phyloP scores from a whole-genome alignment of 2,888 invertebrate genomes.

The Caenorhabditis wallacei region DNA sequence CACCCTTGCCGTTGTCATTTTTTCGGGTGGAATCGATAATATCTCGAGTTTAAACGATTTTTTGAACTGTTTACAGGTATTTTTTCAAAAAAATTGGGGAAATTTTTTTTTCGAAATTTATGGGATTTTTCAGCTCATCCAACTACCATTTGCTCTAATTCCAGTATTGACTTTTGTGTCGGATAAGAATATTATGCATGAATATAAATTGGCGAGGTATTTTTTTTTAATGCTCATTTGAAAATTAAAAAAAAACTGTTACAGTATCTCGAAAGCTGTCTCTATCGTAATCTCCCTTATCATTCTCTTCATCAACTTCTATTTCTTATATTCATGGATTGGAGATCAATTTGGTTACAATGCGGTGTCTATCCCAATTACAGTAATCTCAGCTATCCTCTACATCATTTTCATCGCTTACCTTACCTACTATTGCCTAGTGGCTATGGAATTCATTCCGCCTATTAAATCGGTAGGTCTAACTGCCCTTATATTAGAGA shows the following conservation, averaged over 20 bases:
- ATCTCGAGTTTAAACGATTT: conserved; percentile 89
- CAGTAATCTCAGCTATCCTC: conserved; percentile 65
- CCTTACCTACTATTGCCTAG: conserved; percentile 73
- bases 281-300: conserved; percentile 84
- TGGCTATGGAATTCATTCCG: conserved; percentile 71
- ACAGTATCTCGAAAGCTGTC: conserved; percentile 83
- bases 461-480: conserved; percentile 34
- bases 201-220: conserved; percentile 90
- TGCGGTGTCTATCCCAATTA: conserved; percentile 67
- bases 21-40: conserved; percentile 79
- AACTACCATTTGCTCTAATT: conserved; percentile 86
- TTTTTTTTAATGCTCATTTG: not conserved
- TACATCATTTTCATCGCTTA: conserved; percentile 73
- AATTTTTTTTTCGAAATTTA: not conserved
- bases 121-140: conserved; percentile 87
- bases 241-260: not conserved
- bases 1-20: conserved; percentile 84
- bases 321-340: conserved; percentile 85
- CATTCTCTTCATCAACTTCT: conserved; percentile 90
- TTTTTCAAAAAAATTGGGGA: no score
- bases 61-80: conserved; percentile 88
- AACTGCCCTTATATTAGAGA: no score
- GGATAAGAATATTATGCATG: conserved; percentile 89
- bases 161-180: conserved; percentile 90
- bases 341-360: conserved; percentile 64